Percentiles rank a stretch among this genome's conserved stretches.
Evolutionary conservation across 2,113 vertebrate species (phyloP).

Genomic region (Nymphicus hollandicus): DNA sequence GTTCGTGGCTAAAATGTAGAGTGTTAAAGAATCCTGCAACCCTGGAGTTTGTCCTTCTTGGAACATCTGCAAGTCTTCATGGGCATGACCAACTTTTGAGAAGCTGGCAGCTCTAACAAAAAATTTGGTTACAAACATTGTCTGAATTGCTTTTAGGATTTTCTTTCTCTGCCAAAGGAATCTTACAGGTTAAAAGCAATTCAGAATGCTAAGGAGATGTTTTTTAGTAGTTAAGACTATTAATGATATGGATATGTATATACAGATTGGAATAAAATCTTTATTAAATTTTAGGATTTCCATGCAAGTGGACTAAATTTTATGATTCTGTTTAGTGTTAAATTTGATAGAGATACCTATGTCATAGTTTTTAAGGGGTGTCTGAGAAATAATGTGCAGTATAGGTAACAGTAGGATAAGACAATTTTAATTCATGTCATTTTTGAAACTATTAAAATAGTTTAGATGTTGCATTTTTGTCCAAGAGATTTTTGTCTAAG

Average conservation of each 20-base stretch:
- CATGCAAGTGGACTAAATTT: not conserved
- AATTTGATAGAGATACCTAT: not conserved
- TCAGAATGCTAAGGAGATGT: not conserved
- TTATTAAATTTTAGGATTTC: not conserved
- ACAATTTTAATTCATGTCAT: not conserved
- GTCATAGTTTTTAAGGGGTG: not conserved
- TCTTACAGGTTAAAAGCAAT: not conserved
- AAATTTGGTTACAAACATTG: not conserved
- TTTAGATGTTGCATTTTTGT: not conserved
- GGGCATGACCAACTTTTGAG: not conserved
- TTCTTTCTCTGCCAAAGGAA: not conserved
- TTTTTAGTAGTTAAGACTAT: not conserved
- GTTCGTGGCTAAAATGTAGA: not conserved
- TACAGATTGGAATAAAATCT: not conserved
- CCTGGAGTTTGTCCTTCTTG: fast-evolving
- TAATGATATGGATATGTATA: not conserved
- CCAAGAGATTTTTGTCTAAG: not conserved
- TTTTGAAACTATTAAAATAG: not conserved
- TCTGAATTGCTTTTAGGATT: not conserved
- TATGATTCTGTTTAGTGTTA: not conserved
- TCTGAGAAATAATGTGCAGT: not conserved
- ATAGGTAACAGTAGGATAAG: not conserved
- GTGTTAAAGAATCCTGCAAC: not conserved
- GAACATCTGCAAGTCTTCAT: fast-evolving
- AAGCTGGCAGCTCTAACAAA: fast-evolving